These are phyloP conservation scores for Metaphire vulgaris DNA, from an alignment of 1,140 invertebrate genomes.

Conservation along the genomic window DNA sequence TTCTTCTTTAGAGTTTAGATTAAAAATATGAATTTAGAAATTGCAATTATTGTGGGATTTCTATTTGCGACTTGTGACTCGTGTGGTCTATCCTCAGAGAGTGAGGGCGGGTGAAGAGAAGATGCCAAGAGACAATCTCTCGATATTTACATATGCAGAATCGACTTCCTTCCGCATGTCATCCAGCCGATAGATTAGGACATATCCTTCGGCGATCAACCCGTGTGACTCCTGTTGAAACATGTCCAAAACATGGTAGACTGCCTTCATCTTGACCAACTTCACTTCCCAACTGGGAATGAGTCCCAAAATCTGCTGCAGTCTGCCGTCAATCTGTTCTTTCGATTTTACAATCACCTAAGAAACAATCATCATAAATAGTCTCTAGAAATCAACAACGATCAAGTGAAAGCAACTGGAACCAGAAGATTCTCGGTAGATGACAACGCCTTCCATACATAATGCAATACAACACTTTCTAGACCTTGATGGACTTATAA, in stretches of 20 bases:
- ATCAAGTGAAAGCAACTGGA: conserved; percentile 86
- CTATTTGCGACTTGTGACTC: no score
- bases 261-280: conserved; percentile 68
- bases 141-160: background rate
- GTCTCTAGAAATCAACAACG: conserved; percentile 91
- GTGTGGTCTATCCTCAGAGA: background rate
- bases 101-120: background rate
- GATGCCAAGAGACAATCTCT: background rate
- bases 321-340: background rate
- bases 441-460: no score
- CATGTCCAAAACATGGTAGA: conserved; percentile 69
- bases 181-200: background rate
- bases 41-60: no score
- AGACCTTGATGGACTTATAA: no score
- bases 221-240: conserved; percentile 46
- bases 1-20: no score
- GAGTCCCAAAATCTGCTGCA: background rate
- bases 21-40: no score
- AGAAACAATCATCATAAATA: no score
- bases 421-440: conserved; percentile 86
- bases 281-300: background rate
- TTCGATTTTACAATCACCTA: background rate
- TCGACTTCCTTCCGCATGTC: background rate
- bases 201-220: background rate
- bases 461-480: no score